A percentile compares a stretch with the other conserved stretches of the same genome.
These are phyloP conservation scores for Tapirus indicus DNA, from an alignment of 2,797 vertebrate genomes.

Conservation along the genomic window DNA sequence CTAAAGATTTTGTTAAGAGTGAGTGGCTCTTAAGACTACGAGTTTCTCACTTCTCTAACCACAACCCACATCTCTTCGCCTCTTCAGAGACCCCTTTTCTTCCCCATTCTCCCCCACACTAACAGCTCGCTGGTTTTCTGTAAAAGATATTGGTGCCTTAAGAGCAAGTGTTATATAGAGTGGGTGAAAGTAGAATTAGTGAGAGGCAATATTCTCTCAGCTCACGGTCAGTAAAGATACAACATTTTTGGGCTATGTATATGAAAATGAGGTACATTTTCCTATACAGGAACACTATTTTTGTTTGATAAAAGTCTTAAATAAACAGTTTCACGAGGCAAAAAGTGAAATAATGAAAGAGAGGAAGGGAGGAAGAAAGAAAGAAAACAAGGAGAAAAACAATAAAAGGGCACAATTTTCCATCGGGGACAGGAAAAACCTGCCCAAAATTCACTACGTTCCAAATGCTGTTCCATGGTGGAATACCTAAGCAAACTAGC, in stretches of 20 bases:
- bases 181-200: slow-evolving; percentile 31
- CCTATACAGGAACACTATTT: not conserved
- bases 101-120: slow-evolving; percentile 43
- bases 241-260: not conserved
- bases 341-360: not conserved
- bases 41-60: slow-evolving; percentile 73
- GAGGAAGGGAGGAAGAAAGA: not conserved
- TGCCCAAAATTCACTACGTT: slow-evolving; percentile 74
- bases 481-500: slow-evolving; percentile 64
- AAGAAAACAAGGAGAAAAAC: slow-evolving; percentile 72
- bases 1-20: slow-evolving; percentile 34
- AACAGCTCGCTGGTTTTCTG: slow-evolving; percentile 58
- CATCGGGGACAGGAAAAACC: slow-evolving; percentile 44
- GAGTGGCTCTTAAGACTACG: not conserved
- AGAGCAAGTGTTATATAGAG: slow-evolving; percentile 38
- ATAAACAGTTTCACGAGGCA: slow-evolving; percentile 32
- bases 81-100: not conserved
- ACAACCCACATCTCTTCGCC: slow-evolving; percentile 19
- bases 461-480: slow-evolving; percentile 52
- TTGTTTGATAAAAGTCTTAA: not conserved
- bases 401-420: slow-evolving; percentile 44
- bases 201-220: slow-evolving; percentile 32
- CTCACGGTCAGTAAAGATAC: slow-evolving; percentile 7
- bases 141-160: slow-evolving; percentile 13
- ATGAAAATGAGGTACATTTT: slow-evolving; percentile 44